Evolutionary conservation across 1,140 invertebrate genomes (phyloP), one percentile per base, ranked within the genome.

Genomic region (Dufourea novaeangliae): DNA sequence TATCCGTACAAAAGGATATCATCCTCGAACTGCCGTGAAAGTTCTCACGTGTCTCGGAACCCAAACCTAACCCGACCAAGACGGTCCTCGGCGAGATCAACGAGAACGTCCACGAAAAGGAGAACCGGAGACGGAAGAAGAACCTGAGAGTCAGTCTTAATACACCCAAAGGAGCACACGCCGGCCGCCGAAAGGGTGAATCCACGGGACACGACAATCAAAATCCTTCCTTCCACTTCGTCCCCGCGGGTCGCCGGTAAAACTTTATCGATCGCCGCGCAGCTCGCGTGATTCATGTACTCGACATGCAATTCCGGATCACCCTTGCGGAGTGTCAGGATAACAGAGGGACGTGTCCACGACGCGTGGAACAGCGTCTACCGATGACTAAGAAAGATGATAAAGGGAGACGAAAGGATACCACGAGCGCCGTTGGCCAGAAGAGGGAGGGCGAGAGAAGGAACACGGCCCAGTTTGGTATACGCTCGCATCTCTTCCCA

Each of bases 331-430:
- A 74, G 69, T 56, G 74, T 80, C 61, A 70, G 59, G 64, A 79
- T 77, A 79, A 85, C 78, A 66, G 80, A 86, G 73, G 80, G 56
- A 86, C 80, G 70, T 79, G 82, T 81, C 83, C 74, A 79, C 57
- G 74, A 52, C 50, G 67, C 68, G 66, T 62, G 44, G 67, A 68
- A 78, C 52, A 74, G 81, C 74, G 37, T 63, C 50, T 44, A 68
- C 54, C 61, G 82, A 77, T 74, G 73, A 69, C 62, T 75, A 75
- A 64, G 37, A 41, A 81, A 52, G 64, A 63, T n/a, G 61, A 50
- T 68, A 72, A 37, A 69, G 57, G 68, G 67, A 69, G 50, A 56
- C 20, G 50, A 68, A 67, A 52, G 70, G 61, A 37, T 14, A 12
- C 34, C 57, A 12, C 32, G 34, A 56, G 27, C 37, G 57, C 59